Percentiles rank a stretch among this genome's conserved stretches.
Conservation (phyloP, 2,888 invertebrate genomes). For the Eupithecia pulchellata region DNA sequence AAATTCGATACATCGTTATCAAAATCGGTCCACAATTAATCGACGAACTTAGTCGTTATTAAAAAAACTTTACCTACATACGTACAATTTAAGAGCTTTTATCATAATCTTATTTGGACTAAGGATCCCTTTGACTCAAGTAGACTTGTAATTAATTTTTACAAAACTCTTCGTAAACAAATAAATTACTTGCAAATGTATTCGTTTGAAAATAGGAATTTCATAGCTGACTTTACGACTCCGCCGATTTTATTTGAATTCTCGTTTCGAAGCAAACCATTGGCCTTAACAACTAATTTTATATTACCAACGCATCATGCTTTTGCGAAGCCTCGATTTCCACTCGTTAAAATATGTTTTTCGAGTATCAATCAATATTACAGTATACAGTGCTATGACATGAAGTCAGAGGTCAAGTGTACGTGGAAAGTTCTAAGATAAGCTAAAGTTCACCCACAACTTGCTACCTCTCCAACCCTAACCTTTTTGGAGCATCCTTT, state of each 20-base stretch:
- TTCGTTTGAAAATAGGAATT: background rate
- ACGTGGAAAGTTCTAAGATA: background rate
- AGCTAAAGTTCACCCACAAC: background rate
- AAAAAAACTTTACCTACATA: too few relatives aligned
- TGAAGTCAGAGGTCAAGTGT: background rate
- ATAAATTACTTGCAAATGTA: too few relatives aligned
- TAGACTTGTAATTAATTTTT: background rate
- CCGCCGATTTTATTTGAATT: background rate
- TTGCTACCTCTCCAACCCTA: background rate
- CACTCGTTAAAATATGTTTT: background rate
- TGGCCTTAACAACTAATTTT: background rate
- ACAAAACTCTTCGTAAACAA: background rate
- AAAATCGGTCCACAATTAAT: background rate
- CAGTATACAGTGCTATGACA: background rate
- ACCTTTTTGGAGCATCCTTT: background rate
- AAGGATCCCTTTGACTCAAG: background rate
- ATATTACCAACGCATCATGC: background rate
- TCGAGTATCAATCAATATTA: slow-evolving; percentile 4
- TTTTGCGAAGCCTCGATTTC: background rate
- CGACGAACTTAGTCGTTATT: background rate
- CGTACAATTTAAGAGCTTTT: too few relatives aligned
- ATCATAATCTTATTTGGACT: background rate
- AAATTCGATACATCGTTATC: too few relatives aligned
- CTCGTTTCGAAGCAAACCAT: background rate
- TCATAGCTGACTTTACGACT: too few relatives aligned